Evolutionary conservation across 2,113 vertebrate genomes (phyloP), one percentile per base, ranked within the genome.

Genomic region (Odontesthes bonariensis): DNA sequence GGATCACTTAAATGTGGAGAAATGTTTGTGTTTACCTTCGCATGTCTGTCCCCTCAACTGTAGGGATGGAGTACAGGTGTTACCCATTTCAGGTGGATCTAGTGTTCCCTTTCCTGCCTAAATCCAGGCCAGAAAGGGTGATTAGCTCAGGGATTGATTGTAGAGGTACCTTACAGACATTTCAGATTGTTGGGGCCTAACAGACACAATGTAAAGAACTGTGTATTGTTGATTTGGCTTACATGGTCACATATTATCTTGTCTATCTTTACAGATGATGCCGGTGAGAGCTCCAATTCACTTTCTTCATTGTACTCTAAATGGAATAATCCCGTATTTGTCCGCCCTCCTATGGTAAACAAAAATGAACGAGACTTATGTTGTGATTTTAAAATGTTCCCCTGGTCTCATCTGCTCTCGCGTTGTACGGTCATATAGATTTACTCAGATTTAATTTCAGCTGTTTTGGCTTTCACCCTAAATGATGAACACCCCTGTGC

Each of bases 271-370:
- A 85, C 74, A 91, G 88, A 47, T 94, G 94, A 84, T 73, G 64
- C 63, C 58, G 74, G 59, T 54, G 88, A 86, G 10, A 75, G 52
- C 69, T 64, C 86, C 16, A 83, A 89, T 59, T 95, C 94, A 0
- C 92, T 98, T 35, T 94, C 93, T 38, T 92, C 93, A 0, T 33
- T 97, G 76, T 95, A 97, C 91, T 95, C 96, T 23, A 93, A 96
- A 72, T 99, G 98, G 98, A 88, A 94, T 59, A 99, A 99, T 90
- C 98, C 98, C 12, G 96, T 99, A 76, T 99, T 98, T 92, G 89
- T 95, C 62, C 93, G 91, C 44, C 95, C 91, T 69, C 95, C 96
- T 58, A 85, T 90, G 93, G 98, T 97, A 92, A 92, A 89, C 6
- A 16, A 56, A 47, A 5, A 9, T 10, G 1, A 0, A 13, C 12